Evolutionary conservation across 2,888 invertebrate genomes (phyloP), one percentile per base, ranked within the genome.

Genomic region (Disparrhopalites patrizii): DNA sequence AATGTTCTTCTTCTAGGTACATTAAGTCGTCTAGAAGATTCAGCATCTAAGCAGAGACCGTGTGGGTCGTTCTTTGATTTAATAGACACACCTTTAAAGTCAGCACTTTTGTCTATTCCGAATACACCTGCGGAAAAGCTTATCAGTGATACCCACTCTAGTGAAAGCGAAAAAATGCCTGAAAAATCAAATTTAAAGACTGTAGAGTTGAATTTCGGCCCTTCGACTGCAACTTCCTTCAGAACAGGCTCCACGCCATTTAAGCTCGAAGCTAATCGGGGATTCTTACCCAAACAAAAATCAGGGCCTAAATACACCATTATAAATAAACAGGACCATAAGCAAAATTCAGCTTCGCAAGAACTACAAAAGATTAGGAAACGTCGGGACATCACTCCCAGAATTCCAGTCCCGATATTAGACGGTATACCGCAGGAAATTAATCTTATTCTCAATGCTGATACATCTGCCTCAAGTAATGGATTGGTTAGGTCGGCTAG

Each of bases 21-120:
- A 4, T 33, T 62, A 25, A 33, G 15, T 23, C 33, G 65, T 1
- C 65, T 51, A 1, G 65, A 65, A 52, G 65, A 65, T 20, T 65
- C 65, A 3, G 58, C 33, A 18, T 15, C 57, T 27, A 65, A 65
- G 28, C 54, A 63, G 15, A 25, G 27, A 13, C 38, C 58, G 28
- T 58, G 65, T 50, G 23, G 28, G 1, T 50, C 58, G 20, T 51
- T 65, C 36, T 18, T 65, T 15, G 65, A 65, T 33, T 30, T 65
- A 8, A 36, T 65, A 7, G 65, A 65, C n/a, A 65, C 65, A 0
- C 65, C 65, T 7, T 58, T 20, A 18, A 65, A 65, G 27, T 51
- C 30, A 2, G 33, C 28, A 31, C 58, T 65, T 20, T 8, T 51
- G 10, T 51, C 65, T 5, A 58, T 10, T 47, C 15, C 43, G 5